Conservation (phyloP, 2,888 invertebrate species). For the Sclerodermus sp. region DNA sequence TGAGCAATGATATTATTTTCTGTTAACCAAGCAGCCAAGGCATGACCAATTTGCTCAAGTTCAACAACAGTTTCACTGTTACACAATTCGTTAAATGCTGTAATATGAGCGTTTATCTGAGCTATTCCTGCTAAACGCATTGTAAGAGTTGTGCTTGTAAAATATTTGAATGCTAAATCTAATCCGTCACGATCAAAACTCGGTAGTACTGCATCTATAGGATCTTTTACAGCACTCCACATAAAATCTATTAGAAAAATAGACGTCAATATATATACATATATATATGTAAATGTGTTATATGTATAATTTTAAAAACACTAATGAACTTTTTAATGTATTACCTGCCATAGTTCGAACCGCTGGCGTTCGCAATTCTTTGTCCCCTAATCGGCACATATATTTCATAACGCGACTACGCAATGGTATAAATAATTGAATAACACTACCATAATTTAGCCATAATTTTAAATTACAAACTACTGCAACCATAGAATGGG, state of each 20-base stretch:
- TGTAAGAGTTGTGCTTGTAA: slow-evolving; percentile 90
- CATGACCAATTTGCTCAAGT: slow-evolving; percentile 81
- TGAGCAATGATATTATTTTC: slow-evolving; percentile 89
- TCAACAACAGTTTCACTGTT: slow-evolving; percentile 86
- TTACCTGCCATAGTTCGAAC: slow-evolving; percentile 90
- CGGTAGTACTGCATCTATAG: slow-evolving; percentile 75
- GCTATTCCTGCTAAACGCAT: slow-evolving; percentile 92
- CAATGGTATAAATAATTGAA: slow-evolving; percentile 85
- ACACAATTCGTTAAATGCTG: slow-evolving; percentile 86
- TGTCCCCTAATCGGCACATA: slow-evolving; percentile 91
- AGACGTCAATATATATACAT: slow-evolving; percentile 7
- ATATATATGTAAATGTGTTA: not conserved
- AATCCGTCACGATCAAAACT: slow-evolving; percentile 89
- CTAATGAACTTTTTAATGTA: not conserved
- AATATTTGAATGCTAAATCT: slow-evolving; percentile 93
- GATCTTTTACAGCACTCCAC: slow-evolving; percentile 94
- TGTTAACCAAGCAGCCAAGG: slow-evolving; percentile 85
- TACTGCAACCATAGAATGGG: slow-evolving; percentile 89
- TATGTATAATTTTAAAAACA: not conserved
- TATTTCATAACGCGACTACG: slow-evolving; percentile 85
- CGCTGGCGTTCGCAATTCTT: slow-evolving; percentile 83
- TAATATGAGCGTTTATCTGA: slow-evolving; percentile 93
- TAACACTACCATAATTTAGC: slow-evolving; percentile 88
- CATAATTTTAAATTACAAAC: slow-evolving; percentile 91
- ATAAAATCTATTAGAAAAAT: slow-evolving; percentile 82